These are phyloP conservation scores for Gryon sp. DNA, from an alignment of 1,140 invertebrate genomes.

Conservation along the genomic window DNA sequence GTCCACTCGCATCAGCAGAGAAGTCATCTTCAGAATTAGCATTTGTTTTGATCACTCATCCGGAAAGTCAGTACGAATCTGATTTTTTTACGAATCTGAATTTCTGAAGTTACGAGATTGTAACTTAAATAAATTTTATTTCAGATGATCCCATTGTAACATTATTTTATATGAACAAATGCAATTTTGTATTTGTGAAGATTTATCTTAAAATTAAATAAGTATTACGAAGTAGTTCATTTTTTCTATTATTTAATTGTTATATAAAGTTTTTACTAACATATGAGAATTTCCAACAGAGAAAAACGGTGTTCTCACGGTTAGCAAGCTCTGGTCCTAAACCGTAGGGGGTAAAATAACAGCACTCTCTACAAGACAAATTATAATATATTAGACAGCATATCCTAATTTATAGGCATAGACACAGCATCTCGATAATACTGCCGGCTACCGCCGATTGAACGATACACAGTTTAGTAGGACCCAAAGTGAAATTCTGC, in stretches of 20 bases:
- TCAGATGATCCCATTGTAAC: too few relatives aligned
- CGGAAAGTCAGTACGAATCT: slow-evolving; percentile 53
- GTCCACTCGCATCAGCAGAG: slow-evolving; percentile 36
- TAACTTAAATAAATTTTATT: too few relatives aligned
- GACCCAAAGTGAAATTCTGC: slow-evolving; percentile 29
- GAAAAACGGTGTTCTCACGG: slow-evolving; percentile 70
- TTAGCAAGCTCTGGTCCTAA: slow-evolving; percentile 54
- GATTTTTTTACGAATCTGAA: too few relatives aligned
- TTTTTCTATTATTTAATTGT: too few relatives aligned
- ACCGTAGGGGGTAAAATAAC: slow-evolving; percentile 66
- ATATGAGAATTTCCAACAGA: slow-evolving; percentile 29
- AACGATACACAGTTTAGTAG: slow-evolving; percentile 43
- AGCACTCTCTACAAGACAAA: slow-evolving; percentile 75
- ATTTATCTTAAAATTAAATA: too few relatives aligned
- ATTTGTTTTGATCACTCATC: slow-evolving; percentile 63
- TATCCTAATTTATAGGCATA: slow-evolving; percentile 69
- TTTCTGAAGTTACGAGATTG: too few relatives aligned
- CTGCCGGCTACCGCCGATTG: slow-evolving; percentile 66
- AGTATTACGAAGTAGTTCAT: too few relatives aligned
- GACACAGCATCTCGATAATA: slow-evolving; percentile 61
- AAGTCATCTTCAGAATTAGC: slow-evolving; percentile 68
- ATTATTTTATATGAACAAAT: too few relatives aligned
- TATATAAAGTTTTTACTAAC: neutral
- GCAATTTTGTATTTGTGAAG: too few relatives aligned
- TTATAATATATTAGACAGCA: slow-evolving; percentile 76